Evolutionary conservation across 2,888 invertebrate species (phyloP).

Genomic region (Aproaerema taeniolella): DNA sequence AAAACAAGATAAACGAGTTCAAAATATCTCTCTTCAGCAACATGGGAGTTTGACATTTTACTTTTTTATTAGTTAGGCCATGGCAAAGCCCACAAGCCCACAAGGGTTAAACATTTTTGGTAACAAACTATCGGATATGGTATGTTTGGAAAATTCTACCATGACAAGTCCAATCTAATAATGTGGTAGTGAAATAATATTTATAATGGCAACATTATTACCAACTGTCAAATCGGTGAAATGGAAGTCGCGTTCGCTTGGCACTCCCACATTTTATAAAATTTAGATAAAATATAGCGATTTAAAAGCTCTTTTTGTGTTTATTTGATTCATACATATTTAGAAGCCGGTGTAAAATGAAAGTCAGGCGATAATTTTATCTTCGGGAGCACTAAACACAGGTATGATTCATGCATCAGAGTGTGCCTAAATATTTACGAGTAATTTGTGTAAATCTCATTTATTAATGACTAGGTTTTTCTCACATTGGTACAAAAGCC

Average conservation of each 20-base stretch:
- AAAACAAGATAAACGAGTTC: slow-evolving; percentile 11
- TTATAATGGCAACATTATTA: background rate
- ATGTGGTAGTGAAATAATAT: no score
- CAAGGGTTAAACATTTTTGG: no score
- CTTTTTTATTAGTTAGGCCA: background rate
- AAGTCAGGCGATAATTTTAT: background rate
- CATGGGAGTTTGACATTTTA: background rate
- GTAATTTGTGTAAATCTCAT: background rate
- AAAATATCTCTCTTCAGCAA: slow-evolving; percentile 1
- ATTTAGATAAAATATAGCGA: no score
- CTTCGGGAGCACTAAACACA: background rate
- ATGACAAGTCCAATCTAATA: no score
- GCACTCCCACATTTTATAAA: slow-evolving; percentile 6
- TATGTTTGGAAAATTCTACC: no score
- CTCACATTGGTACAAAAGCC: no score
- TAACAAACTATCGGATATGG: no score
- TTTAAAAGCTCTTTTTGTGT: no score
- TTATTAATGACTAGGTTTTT: no score
- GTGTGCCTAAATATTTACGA: slow-evolving; percentile 6
- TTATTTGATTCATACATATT: no score
- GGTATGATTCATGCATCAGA: slow-evolving; percentile 2
- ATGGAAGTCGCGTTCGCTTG: slow-evolving; percentile 5
- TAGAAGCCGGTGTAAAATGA: slow-evolving; percentile 3
- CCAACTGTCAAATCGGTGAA: slow-evolving; percentile 3
- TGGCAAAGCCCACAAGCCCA: no score